Conservation (phyloP, 2,888 invertebrate species). For the Diarsia dahlii region DNA sequence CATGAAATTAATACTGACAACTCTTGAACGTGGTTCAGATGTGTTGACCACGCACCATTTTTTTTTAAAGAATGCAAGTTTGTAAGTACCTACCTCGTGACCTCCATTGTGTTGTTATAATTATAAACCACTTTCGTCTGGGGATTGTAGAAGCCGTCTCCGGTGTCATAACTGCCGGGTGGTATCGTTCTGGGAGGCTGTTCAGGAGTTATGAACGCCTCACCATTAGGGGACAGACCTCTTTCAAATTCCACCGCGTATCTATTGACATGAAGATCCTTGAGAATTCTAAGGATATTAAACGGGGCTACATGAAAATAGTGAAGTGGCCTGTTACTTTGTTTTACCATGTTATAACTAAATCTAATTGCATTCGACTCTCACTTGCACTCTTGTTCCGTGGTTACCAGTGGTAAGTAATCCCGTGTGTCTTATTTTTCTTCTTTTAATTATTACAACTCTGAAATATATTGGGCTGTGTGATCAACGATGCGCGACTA, state of each 20-base stretch:
- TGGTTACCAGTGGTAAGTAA: too few species aligned
- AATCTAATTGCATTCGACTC: too few species aligned
- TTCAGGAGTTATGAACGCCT: background rate
- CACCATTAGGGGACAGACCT: conserved; percentile 3
- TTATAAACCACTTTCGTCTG: background rate
- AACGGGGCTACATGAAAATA: background rate
- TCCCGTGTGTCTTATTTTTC: too few species aligned
- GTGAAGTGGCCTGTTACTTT: background rate
- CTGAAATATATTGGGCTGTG: too few species aligned
- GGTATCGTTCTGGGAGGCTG: conserved; percentile 15
- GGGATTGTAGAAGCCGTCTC: conserved; percentile 15
- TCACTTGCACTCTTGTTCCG: too few species aligned
- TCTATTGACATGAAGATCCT: conserved; percentile 3
- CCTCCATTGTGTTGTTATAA: background rate
- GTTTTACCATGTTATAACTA: too few species aligned
- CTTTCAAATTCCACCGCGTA: conserved; percentile 16
- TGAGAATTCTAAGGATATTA: background rate
- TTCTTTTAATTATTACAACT: too few species aligned
- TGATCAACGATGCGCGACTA: too few species aligned
- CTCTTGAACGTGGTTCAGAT: background rate
- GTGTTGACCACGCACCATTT: background rate
- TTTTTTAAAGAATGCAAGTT: background rate
- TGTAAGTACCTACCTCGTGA: conserved; percentile 6
- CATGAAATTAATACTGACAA: background rate
- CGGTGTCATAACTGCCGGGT: conserved; percentile 15